Evolutionary conservation across 2,888 invertebrate genomes (phyloP), one percentile per base, ranked within the genome.

Genomic region (Agrotis ipsilon): DNA sequence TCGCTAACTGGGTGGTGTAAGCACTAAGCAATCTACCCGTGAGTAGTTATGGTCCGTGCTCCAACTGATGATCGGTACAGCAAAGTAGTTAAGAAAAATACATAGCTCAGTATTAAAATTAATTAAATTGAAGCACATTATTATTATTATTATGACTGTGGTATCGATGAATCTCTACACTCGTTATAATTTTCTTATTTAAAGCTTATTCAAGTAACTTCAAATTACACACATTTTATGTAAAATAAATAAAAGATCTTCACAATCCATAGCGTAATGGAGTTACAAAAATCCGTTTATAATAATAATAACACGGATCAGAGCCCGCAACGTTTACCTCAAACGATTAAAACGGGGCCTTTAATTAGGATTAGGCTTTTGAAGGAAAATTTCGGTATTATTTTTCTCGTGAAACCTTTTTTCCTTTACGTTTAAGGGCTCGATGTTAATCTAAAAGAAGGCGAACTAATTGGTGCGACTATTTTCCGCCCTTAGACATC

Each of bases 341-440:
- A 46, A 63, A 58, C 72, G 61, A 64, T 79, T 65, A 78, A 72
- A 75, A 73, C 21, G 24, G 48, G 32, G 48, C n/a, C 27, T 64
- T 19, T 52, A 72, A 78, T 78, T 73, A 52, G 55, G 78, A 71
- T 71, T 58, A 78, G 52, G 18, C 51, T 49, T 51, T 61, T 27
- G 52, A 19, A 49, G 58, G 19, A 52, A 75, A 48, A 55, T 46
- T 66, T 39, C 51, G 7, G 45, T 54, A 68, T 21, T n/a, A 58
- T 68, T 68, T 76, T 57, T 60, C 55, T 51, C 21, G 19, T 52
- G 48, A 54, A 78, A 51, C 18, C 14, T 70, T 70, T 55, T 61
- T 59, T 13, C 48, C 21, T 48, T 24, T n/a, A 55, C 45, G 27
- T 46, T 71, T 64, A 13, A 59, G 27, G 43, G 49, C 55, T 60